These are phyloP conservation scores for Lepidurus apus DNA, from an alignment of 1,140 invertebrate species.

Conservation along the genomic window DNA sequence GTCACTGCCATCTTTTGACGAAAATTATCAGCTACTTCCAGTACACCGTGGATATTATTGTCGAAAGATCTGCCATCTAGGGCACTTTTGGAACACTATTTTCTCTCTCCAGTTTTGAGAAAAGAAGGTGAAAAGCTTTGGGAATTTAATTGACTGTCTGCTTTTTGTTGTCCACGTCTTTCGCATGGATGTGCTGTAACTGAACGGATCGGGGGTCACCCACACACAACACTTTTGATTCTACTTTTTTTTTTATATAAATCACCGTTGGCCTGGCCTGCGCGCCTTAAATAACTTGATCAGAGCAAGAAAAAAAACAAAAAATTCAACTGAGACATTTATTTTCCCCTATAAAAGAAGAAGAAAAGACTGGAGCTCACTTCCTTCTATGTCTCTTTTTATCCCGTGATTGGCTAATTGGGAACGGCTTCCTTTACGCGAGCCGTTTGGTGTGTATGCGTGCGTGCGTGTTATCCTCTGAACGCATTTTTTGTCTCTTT, in stretches of 20 bases:
- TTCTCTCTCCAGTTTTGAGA: not conserved
- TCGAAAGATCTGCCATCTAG: not conserved
- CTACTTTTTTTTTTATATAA: not conserved
- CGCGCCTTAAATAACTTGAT: not conserved
- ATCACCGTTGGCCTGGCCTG: constrained; percentile 12
- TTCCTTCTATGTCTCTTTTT: constrained; percentile 27
- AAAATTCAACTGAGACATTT: not conserved
- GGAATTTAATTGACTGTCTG: not conserved
- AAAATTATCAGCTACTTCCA: too few relatives aligned
- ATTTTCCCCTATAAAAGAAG: not conserved
- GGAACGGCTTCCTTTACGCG: constrained; percentile 27
- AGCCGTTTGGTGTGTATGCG: constrained; percentile 16
- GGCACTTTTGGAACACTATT: not conserved
- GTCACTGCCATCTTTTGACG: too few relatives aligned
- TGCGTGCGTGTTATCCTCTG: constrained; percentile 26
- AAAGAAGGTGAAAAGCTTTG: not conserved
- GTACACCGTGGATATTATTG: too few relatives aligned
- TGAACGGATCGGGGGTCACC: constrained; percentile 5
- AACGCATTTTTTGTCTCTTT: constrained; percentile 27
- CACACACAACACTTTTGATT: not conserved
- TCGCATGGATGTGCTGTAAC: not conserved
- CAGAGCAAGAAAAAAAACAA: not conserved
- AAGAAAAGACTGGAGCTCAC: not conserved
- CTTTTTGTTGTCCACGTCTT: constrained; percentile 3
- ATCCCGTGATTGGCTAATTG: constrained; percentile 24